These are phyloP conservation scores for Stratiomys singularior DNA, from an alignment of 2,888 invertebrate genomes.

Conservation along the genomic window DNA sequence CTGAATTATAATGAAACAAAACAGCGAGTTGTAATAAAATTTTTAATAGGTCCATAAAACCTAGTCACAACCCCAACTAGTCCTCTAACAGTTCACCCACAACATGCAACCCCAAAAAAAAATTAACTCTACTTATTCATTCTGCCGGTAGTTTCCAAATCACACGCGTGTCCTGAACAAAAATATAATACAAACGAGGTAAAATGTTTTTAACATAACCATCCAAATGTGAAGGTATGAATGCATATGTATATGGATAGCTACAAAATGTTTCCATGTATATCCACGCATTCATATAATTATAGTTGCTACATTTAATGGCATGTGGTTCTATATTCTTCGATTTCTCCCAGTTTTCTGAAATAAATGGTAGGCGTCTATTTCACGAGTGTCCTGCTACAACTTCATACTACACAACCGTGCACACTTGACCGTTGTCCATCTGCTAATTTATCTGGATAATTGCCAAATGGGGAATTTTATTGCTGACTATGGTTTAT, in stretches of 20 bases:
- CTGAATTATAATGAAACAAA: not conserved
- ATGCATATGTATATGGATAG: not conserved
- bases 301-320: constrained; percentile 30
- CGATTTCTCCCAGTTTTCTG: constrained; percentile 31
- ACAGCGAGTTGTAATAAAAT: constrained; percentile 24
- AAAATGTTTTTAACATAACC: constrained; percentile 8
- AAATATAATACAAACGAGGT: constrained; percentile 41
- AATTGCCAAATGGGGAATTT: constrained; percentile 65
- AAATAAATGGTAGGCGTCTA: constrained; percentile 45
- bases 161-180: constrained; percentile 1
- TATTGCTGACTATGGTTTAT: constrained; percentile 58
- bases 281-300: not conserved
- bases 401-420: not conserved
- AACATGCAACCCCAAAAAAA: constrained; percentile 23
- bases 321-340: constrained; percentile 33
- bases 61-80: constrained; percentile 36
- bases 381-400: constrained; percentile 15
- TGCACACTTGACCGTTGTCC: constrained; percentile 52
- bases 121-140: constrained; percentile 19
- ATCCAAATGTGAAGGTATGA: not conserved
- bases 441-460: constrained; percentile 64
- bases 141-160: constrained; percentile 14
- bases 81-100: constrained; percentile 13
- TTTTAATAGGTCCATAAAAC: constrained; percentile 38
- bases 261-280: not conserved